Base-by-base conservation (phyloP, 1,140 invertebrate species). In the Drosophila ambigua region DNA sequence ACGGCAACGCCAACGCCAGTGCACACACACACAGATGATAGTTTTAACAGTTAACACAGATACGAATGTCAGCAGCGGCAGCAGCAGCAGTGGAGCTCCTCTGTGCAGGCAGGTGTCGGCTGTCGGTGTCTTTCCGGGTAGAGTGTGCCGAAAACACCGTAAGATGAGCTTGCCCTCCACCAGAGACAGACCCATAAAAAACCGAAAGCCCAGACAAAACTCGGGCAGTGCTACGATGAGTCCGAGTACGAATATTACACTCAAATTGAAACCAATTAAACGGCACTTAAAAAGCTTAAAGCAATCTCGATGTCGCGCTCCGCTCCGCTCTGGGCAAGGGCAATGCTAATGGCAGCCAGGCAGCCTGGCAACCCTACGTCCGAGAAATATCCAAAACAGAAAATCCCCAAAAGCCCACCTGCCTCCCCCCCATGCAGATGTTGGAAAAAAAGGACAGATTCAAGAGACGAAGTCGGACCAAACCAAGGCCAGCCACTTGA, bases 401-500 rank as follows among this genome's bases (percentile, higher is more conserved):
- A 57, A 57, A 13, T 24, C 53, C 31, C 43, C 44, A 23, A 15
- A 46, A 49, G 20, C 20, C 20, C 5, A 7, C 5, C 20, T 11
- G 23, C 31, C 31, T 24, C 41, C 45, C 66, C 45, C 51, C 63
- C 54, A 16, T 8, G 16, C 4, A 16, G 16, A 16, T 46, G 11
- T 28, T 39, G 35, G 51, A 71, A 68, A 59, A 20, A 58, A 72
- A 66, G 16, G n/a, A 46, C 44, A 46, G n/a, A 46, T 16, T 15
- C 16, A 16, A 15, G 15, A 46, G n/a, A 20, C 16, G 16, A 66
- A 71, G 61, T 50, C 44, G 55, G 62, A 58, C 39, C 67, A 49
- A 60, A 49, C 58, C 82, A 87, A 84, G 81, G 81, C 82, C 82
- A 81, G 45, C 81, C 24, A 87, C 77, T 84, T 65, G 53, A 75